Percentiles rank a stretch among this genome's conserved stretches.
Evolutionary conservation across 1,140 invertebrate genomes (phyloP).

Genomic region (Drosophila rhopaloa): DNA sequence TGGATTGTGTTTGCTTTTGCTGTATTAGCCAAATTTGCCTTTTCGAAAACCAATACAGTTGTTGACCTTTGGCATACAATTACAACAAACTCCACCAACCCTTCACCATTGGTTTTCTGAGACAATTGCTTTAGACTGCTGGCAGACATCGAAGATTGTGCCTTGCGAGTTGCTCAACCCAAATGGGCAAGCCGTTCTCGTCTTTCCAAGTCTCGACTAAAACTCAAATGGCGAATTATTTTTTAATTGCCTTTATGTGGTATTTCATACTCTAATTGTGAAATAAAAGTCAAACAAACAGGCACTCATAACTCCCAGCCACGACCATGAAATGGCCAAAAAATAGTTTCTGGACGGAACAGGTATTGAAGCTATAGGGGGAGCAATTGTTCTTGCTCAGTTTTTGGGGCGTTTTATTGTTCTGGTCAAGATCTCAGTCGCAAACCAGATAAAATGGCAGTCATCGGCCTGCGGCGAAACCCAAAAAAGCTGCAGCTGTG

Average conservation of each 20-base stretch:
- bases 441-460: conserved; percentile 28
- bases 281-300: conserved; percentile 58
- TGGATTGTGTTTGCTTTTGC: conserved; percentile 9
- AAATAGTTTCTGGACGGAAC: conserved; percentile 5
- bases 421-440: conserved; percentile 37
- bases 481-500: conserved; percentile 22
- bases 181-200: conserved; percentile 35
- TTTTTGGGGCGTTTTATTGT: conserved; percentile 37
- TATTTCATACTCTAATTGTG: conserved; percentile 60
- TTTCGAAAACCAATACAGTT: conserved; percentile 53
- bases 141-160: conserved; percentile 36
- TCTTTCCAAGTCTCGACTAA: conserved; percentile 14
- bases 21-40: conserved; percentile 28
- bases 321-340: conserved; percentile 8
- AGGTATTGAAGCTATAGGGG: conserved; percentile 23
- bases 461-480: conserved; percentile 3
- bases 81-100: conserved; percentile 29
- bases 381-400: conserved; percentile 23
- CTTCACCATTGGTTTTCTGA: conserved; percentile 4
- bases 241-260: conserved; percentile 29
- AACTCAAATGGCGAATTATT: conserved; percentile 6
- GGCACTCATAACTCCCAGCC: conserved; percentile 17
- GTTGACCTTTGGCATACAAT: conserved; percentile 74
- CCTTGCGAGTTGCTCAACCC: conserved; percentile 18
- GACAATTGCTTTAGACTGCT: conserved; percentile 19